Conservation (phyloP, 1,140 invertebrate species). For the Laupala kohalensis region DNA sequence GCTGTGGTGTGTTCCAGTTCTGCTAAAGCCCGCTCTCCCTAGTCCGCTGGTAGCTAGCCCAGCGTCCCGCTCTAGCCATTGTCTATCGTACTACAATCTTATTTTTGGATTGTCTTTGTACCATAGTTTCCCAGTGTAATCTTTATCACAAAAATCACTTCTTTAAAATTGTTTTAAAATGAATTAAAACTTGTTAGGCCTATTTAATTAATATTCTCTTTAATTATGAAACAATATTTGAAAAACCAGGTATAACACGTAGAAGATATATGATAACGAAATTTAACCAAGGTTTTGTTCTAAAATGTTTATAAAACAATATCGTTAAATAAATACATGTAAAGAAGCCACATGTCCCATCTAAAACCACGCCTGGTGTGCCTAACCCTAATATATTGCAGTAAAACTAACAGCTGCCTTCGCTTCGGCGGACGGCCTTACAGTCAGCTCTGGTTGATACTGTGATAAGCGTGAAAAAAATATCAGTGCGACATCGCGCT, state of each 20-base stretch:
- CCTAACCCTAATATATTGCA: not conserved
- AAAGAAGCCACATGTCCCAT: not conserved
- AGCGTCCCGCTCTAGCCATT: not conserved
- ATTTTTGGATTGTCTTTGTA: not conserved
- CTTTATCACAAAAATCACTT: not conserved
- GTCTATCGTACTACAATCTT: not conserved
- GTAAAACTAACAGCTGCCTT: not conserved
- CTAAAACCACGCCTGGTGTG: not conserved
- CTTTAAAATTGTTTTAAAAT: not conserved
- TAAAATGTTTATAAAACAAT: not conserved
- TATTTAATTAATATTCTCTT: not conserved
- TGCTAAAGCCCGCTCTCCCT: not conserved
- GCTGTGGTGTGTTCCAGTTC: not conserved
- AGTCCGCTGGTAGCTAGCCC: not conserved
- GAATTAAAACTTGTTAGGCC: not conserved
- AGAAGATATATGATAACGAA: not conserved
- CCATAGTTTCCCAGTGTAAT: not conserved
- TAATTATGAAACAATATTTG: not conserved
- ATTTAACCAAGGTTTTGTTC: not conserved
- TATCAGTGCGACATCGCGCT: too few species aligned
- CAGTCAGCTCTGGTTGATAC: not conserved
- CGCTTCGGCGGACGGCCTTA: not conserved
- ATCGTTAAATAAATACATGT: not conserved
- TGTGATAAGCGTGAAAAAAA: not conserved
- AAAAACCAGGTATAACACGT: not conserved